Evolutionary conservation across 1,140 invertebrate genomes (phyloP), one percentile per base, ranked within the genome.

Genomic region (Heterodera schachtii): DNA sequence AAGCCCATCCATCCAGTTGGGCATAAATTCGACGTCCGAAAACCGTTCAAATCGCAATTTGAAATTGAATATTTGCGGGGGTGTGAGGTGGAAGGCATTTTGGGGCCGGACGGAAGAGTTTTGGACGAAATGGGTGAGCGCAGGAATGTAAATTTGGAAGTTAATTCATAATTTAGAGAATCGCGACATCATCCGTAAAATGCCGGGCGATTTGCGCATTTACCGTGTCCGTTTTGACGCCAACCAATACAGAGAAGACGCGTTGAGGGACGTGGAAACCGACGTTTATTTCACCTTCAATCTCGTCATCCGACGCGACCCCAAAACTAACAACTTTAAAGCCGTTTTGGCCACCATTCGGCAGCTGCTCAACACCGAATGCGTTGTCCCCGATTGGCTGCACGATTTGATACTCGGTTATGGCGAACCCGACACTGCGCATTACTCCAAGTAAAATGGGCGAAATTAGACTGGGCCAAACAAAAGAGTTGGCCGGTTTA

Each of bases 241-340:
- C 3, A 98, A 98, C 92, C 91, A 91, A 82, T 99, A 99, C 87
- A 93, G 95, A 47, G 87, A 69, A 49, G 84, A 84, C 52, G 41
- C 73, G 21, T 49, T 82, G 16, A 86, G 83, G 57, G 74, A 60
- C 5, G 19, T 88, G 70, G 86, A 95, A 92, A 66, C 60, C 11
- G 95, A 96, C 91, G 94, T 98, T 11, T 98, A 98, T 90, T 95
- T 96, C 90, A 94, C 94, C n/a, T 99, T 99, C 90, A 99, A 98
- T 90, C 94, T 99, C 47, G 93, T 99, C 73, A 95, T 99, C 93
- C 92, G 98, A 73, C 92, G 98, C 46, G 98, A 98, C 91, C 97
- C 98, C 0, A 99, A 99, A 90, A 96, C 99, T 90, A 99, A 99
- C 90, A 99, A 99, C 91, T 99, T 99, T 90, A 93, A 99, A 91